Evolutionary conservation across 1,140 invertebrate species (phyloP).

Genomic region (Pissodes strobi): DNA sequence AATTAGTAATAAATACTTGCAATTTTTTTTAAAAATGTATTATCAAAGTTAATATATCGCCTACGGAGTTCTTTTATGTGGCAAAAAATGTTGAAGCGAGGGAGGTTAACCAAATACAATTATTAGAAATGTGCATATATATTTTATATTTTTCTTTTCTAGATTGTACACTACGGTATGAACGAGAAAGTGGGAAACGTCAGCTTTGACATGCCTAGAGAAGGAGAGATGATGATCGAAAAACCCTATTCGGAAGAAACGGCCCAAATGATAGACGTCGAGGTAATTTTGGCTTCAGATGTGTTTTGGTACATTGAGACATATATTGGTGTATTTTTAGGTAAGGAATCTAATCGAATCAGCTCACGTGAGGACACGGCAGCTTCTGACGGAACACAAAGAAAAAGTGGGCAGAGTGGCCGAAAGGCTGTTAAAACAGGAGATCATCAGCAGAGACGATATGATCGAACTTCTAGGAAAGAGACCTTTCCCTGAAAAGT

Average conservation of each 20-base stretch:
- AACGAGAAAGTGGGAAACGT: conserved; percentile 96
- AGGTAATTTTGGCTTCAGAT: no score
- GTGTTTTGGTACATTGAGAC: background rate
- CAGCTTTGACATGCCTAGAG: conserved; percentile 92
- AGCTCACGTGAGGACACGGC: conserved; percentile 81
- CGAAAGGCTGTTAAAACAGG: conserved; percentile 88
- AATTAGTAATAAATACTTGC: no score
- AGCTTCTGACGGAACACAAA: conserved; percentile 85
- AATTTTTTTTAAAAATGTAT: no score
- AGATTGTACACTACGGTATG: conserved; percentile 91
- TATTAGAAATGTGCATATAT: background rate
- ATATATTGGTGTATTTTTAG: conserved; percentile 37
- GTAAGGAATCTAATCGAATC: conserved; percentile 81
- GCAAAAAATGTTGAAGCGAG: no score
- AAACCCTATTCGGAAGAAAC: conserved; percentile 99
- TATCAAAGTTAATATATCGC: no score
- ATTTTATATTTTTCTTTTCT: background rate
- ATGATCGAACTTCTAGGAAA: conserved; percentile 96
- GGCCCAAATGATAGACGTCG: conserved; percentile 93
- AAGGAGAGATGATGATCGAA: conserved; percentile 90
- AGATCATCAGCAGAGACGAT: conserved; percentile 94
- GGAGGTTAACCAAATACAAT: no score
- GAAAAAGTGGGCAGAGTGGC: conserved; percentile 93
- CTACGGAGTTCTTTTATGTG: no score
- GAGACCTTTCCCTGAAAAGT: conserved; percentile 97